Percentiles rank a stretch among this genome's conserved stretches.
Evolutionary conservation across 2,888 invertebrate species (phyloP).

Genomic region (Aspidiotus rigidus): DNA sequence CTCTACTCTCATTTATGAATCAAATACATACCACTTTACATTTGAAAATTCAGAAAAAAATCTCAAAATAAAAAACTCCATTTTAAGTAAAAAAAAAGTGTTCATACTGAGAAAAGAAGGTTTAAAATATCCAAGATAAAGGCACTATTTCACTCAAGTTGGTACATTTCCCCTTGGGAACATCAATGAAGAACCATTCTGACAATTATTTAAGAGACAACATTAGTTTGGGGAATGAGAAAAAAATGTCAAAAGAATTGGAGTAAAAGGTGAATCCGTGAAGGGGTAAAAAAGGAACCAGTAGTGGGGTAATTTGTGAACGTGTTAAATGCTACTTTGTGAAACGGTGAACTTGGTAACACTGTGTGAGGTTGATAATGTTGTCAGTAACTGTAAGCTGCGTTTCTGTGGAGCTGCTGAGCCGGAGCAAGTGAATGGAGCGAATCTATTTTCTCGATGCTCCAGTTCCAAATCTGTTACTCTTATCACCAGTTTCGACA

Average conservation of each 20-base stretch:
- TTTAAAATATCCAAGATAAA: background rate
- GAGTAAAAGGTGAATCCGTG: background rate
- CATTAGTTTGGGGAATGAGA: background rate
- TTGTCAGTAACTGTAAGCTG: too few relatives aligned
- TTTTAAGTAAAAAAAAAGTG: background rate
- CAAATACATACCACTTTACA: background rate
- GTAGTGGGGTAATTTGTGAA: background rate
- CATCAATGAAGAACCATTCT: background rate
- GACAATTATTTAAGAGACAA: background rate
- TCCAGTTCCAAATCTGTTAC: too few relatives aligned
- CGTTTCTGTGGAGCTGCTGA: too few relatives aligned
- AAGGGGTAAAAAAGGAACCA: background rate
- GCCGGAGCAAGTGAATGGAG: too few relatives aligned
- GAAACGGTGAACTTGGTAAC: too few relatives aligned
- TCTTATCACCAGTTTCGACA: background rate
- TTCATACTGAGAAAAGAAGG: background rate
- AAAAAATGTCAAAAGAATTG: background rate
- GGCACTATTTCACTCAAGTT: background rate
- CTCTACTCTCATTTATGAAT: background rate
- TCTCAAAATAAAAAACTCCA: background rate
- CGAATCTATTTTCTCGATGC: too few relatives aligned
- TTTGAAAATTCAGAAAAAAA: background rate
- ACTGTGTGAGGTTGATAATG: too few relatives aligned
- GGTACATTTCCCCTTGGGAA: background rate
- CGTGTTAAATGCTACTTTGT: background rate